phyloP scores from a whole-genome alignment of 64 coral and sea anemone species.

The Hydrozoanthus tunicans region DNA sequence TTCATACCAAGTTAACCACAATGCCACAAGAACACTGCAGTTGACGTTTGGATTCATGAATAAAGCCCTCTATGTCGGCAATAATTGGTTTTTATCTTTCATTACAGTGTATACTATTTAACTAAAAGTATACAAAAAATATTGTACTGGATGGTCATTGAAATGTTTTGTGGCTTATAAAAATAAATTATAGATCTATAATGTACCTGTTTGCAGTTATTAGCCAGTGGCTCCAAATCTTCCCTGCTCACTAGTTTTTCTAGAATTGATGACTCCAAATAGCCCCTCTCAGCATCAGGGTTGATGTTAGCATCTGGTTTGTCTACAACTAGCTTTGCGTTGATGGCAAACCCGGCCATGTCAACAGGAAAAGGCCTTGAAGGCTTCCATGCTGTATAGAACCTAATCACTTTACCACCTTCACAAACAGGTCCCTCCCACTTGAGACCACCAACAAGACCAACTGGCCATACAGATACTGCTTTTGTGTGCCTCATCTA shows the following conservation, averaged over 20 bases:
- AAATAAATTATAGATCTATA: background rate
- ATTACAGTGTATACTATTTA: too few species aligned
- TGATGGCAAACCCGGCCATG: constrained; percentile 97
- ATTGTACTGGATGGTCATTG: too few species aligned
- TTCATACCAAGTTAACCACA: too few species aligned
- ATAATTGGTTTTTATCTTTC: too few species aligned
- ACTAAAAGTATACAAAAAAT: too few species aligned
- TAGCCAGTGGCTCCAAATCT: constrained; percentile 85
- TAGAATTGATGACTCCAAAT: constrained; percentile 89
- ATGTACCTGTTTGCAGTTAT: constrained; percentile 90
- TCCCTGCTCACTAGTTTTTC: constrained; percentile 67
- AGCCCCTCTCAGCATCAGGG: constrained; percentile 72
- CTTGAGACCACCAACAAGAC: constrained; percentile 81
- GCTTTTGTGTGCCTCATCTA: constrained; percentile 90
- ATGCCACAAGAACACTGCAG: too few species aligned
- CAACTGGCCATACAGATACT: constrained; percentile 95
- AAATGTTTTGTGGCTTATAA: too few species aligned
- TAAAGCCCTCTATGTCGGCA: too few species aligned
- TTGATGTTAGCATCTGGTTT: constrained; percentile 83
- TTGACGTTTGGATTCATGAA: too few species aligned
- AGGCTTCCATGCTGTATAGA: constrained; percentile 73
- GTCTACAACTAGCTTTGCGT: constrained; percentile 72
- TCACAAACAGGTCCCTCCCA: constrained; percentile 93
- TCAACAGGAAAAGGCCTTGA: constrained; percentile 78
- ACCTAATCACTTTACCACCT: constrained; percentile 71